Conservation (phyloP, 2,888 invertebrate genomes). For the Lithosia quadra region DNA sequence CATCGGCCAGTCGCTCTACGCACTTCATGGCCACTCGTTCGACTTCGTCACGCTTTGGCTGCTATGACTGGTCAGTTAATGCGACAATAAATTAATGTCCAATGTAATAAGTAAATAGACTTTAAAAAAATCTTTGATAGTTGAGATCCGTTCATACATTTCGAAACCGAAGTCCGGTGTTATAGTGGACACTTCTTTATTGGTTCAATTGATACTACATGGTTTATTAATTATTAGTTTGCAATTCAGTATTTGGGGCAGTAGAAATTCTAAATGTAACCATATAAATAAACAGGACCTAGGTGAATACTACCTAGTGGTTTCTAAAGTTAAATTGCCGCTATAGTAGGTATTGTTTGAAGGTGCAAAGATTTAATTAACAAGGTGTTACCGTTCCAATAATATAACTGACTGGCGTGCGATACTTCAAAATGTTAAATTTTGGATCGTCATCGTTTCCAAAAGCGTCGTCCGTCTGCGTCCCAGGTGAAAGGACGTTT, state of each 20-base stretch:
- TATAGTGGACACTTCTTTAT: slow-evolving; percentile 32
- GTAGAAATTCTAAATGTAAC: slow-evolving; percentile 22
- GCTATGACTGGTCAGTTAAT: slow-evolving; percentile 79
- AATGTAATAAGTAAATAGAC: slow-evolving; percentile 77
- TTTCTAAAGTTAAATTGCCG: background rate
- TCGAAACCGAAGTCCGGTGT: slow-evolving; percentile 47
- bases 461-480: slow-evolving; percentile 55
- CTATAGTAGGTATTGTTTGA: background rate
- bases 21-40: slow-evolving; percentile 86
- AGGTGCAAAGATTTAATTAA: background rate
- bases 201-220: slow-evolving; percentile 30
- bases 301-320: background rate
- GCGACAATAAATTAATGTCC: slow-evolving; percentile 82
- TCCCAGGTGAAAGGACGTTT: slow-evolving; percentile 77
- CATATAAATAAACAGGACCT: background rate
- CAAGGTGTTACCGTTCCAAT: background rate
- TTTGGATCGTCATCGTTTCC: slow-evolving; percentile 24
- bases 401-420: background rate
- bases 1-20: slow-evolving; percentile 77
- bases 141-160: slow-evolving; percentile 57
- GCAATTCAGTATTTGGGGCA: slow-evolving; percentile 30
- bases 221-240: slow-evolving; percentile 32
- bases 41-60: slow-evolving; percentile 84
- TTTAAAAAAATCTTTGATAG: slow-evolving; percentile 56
- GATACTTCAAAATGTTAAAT: slow-evolving; percentile 16